A percentile compares a stretch with the other conserved stretches of the same genome.
Evolutionary conservation across 2,113 vertebrate species (phyloP).

Genomic region (Cettia cetti): DNA sequence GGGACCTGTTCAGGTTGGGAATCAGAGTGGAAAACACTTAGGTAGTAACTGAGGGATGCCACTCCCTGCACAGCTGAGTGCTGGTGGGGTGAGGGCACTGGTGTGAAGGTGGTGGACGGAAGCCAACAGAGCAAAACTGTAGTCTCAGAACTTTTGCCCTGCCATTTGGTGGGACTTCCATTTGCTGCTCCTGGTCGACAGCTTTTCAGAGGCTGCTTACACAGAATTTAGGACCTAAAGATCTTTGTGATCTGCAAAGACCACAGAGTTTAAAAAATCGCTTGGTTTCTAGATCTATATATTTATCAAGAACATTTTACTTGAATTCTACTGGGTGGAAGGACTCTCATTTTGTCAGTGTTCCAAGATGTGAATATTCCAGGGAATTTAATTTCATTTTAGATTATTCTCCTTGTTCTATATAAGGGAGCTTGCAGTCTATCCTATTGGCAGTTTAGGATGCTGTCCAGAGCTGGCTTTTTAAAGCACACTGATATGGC

Average conservation of each 20-base stretch:
- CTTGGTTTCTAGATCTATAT: background rate
- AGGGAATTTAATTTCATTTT: background rate
- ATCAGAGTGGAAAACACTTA: background rate
- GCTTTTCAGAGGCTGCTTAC: background rate
- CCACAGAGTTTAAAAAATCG: accelerated
- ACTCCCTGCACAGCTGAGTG: background rate
- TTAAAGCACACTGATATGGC: background rate
- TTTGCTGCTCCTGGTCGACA: background rate
- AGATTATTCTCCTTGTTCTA: background rate
- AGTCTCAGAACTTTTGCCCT: background rate
- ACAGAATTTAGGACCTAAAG: background rate
- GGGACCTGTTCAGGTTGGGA: background rate
- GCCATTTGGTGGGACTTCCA: background rate
- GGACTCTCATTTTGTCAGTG: background rate
- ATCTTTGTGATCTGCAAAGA: background rate
- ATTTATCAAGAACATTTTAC: background rate
- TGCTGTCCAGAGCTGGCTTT: background rate
- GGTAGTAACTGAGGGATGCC: background rate
- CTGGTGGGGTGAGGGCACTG: background rate
- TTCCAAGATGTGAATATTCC: background rate
- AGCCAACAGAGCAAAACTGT: background rate
- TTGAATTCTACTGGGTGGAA: background rate
- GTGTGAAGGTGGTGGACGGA: background rate
- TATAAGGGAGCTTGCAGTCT: background rate
- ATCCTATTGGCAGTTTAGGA: background rate